Evolutionary conservation across 2,797 vertebrate species (phyloP).

Genomic region (Chaenodraco wilsoni): DNA sequence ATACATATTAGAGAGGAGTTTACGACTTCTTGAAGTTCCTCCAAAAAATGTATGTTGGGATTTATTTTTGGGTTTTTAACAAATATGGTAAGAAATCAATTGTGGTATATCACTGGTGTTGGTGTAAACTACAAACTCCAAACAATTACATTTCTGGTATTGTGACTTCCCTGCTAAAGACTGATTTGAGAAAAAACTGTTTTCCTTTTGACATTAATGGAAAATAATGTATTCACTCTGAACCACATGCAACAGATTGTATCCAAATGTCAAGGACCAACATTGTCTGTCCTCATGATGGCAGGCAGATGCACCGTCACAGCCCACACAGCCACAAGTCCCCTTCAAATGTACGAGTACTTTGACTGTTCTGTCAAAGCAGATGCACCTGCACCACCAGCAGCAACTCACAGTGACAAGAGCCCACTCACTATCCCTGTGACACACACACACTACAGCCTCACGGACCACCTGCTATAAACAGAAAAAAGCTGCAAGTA

Average conservation of each 20-base stretch:
- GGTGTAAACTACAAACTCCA: too few relatives aligned
- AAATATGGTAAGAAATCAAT: too few relatives aligned
- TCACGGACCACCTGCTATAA: slow-evolving; percentile 47
- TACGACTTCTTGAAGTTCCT: too few relatives aligned
- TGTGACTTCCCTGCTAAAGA: too few relatives aligned
- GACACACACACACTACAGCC: slow-evolving; percentile 47
- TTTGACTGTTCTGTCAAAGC: slow-evolving; percentile 49
- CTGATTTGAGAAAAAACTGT: too few relatives aligned
- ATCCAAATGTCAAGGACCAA: slow-evolving; percentile 1
- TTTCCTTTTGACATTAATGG: too few relatives aligned
- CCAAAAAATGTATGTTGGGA: too few relatives aligned
- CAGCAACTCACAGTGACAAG: slow-evolving; percentile 33
- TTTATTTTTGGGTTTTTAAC: too few relatives aligned
- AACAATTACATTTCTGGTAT: too few relatives aligned
- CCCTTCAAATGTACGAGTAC: slow-evolving; percentile 57
- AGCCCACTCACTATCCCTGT: slow-evolving; percentile 48
- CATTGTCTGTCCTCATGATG: slow-evolving; percentile 4
- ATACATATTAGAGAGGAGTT: too few relatives aligned
- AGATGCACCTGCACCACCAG: slow-evolving; percentile 8
- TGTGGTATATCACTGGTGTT: too few relatives aligned
- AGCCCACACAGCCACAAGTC: slow-evolving; percentile 50
- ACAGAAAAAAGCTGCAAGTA: not conserved
- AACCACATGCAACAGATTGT: slow-evolving; percentile 4
- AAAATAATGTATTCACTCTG: not conserved
- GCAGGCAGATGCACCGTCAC: slow-evolving; percentile 34